Conservation (phyloP, 2,797 vertebrate species). For the Aldrovandia affinis region DNA sequence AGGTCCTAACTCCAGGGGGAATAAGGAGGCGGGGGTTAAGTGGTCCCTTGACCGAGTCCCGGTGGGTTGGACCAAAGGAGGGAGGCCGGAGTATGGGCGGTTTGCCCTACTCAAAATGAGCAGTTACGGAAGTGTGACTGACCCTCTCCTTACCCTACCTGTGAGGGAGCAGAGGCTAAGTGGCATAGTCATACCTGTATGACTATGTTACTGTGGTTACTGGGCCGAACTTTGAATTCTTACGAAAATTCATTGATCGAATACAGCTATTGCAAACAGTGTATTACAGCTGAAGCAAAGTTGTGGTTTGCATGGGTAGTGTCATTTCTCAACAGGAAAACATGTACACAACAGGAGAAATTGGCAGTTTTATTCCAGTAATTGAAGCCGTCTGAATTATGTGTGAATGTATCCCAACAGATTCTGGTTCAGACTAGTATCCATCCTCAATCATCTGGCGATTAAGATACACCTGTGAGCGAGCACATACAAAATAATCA, state of each 20-base stretch:
- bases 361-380: neutral
- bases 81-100: too few relatives aligned
- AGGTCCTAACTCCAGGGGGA: too few relatives aligned
- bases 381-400: neutral
- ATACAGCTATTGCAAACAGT: neutral
- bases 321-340: neutral
- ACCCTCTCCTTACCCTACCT: too few relatives aligned
- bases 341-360: neutral
- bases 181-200: neutral
- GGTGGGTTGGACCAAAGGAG: too few relatives aligned
- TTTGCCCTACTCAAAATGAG: too few relatives aligned
- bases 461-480: neutral
- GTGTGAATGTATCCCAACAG: neutral
- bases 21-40: too few relatives aligned
- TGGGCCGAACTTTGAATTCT: neutral
- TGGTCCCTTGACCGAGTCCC: too few relatives aligned
- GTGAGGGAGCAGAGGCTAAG: too few relatives aligned
- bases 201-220: neutral
- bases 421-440: neutral
- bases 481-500: slow-evolving; percentile 3
- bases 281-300: neutral
- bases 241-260: neutral
- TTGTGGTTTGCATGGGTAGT: neutral
- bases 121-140: too few relatives aligned
- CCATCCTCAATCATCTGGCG: neutral